phyloP scores from a whole-genome alignment of 2,888 invertebrate genomes.

The Habroteleia sp. region DNA sequence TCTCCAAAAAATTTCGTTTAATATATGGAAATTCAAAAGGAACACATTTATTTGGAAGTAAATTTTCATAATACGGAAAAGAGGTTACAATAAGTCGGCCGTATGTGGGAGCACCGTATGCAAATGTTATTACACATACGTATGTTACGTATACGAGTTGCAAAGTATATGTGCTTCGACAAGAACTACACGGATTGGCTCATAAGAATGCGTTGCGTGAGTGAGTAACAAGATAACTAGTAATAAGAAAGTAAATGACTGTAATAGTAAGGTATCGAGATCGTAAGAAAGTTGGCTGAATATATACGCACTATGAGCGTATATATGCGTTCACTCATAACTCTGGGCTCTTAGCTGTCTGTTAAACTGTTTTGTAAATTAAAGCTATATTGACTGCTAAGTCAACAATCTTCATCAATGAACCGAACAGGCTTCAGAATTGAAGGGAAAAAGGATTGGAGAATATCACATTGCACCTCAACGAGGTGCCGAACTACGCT shows the following conservation, averaged over 20 bases:
- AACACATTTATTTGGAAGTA: constrained; percentile 11
- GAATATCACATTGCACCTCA: constrained; percentile 39
- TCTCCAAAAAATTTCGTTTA: no score
- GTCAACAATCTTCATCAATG: constrained; percentile 72
- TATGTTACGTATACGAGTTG: constrained; percentile 36
- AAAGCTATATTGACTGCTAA: constrained; percentile 72
- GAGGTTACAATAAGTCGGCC: constrained; percentile 14
- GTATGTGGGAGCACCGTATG: constrained; percentile 45
- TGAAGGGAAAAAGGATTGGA: constrained; percentile 48
- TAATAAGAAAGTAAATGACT: constrained; percentile 75
- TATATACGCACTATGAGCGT: constrained; percentile 55
- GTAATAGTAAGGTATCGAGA: constrained; percentile 64
- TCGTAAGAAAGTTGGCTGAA: constrained; percentile 61
- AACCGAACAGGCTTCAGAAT: constrained; percentile 32
- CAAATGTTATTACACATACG: constrained; percentile 46
- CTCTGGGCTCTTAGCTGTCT: constrained; percentile 70
- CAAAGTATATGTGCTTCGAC: constrained; percentile 48
- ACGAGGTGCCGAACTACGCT: constrained; percentile 62
- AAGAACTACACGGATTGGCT: constrained; percentile 64
- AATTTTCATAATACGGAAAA: constrained; percentile 34
- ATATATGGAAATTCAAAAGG: not conserved
- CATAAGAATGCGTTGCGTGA: constrained; percentile 68
- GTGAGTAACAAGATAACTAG: constrained; percentile 74
- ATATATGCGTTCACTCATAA: constrained; percentile 67
- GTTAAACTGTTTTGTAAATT: constrained; percentile 68